Conservation (phyloP, 2,113 vertebrate species). For the Ivindomyrus marchei region DNA sequence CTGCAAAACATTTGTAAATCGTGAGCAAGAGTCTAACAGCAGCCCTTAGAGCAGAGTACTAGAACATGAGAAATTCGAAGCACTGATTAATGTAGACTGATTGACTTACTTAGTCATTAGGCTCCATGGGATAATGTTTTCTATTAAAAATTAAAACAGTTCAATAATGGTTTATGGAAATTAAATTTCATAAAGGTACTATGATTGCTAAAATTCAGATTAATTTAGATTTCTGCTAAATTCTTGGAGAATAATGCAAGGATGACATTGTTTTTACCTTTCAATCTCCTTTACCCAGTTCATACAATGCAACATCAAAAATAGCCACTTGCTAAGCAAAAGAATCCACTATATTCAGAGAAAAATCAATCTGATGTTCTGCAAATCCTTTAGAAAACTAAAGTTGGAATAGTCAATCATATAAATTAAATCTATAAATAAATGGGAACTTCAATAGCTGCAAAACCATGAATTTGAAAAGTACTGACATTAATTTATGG, state of each 20-base stretch:
- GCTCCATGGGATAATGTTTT: background rate
- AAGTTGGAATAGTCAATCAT: background rate
- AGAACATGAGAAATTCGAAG: background rate
- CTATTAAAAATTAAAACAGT: background rate
- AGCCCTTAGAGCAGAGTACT: background rate
- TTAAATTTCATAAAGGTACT: background rate
- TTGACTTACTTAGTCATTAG: background rate
- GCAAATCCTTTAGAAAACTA: constrained; percentile 30
- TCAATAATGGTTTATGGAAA: background rate
- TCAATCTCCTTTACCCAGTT: constrained; percentile 40
- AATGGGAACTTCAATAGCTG: background rate
- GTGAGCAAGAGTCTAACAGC: background rate
- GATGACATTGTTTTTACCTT: constrained; percentile 34
- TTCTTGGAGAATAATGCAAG: constrained; percentile 34
- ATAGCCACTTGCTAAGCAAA: constrained; percentile 14
- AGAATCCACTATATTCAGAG: constrained; percentile 26
- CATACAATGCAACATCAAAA: constrained; percentile 32
- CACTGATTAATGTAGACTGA: background rate
- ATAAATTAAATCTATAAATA: constrained; percentile 3
- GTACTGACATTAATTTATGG: background rate
- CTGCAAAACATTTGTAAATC: background rate
- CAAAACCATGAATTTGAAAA: background rate
- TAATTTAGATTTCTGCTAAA: constrained; percentile 28
- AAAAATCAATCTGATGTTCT: constrained; percentile 11
- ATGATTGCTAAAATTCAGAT: constrained; percentile 28